These are phyloP conservation scores for Celastrina argiolus DNA, from an alignment of 2,888 invertebrate genomes.

Conservation along the genomic window DNA sequence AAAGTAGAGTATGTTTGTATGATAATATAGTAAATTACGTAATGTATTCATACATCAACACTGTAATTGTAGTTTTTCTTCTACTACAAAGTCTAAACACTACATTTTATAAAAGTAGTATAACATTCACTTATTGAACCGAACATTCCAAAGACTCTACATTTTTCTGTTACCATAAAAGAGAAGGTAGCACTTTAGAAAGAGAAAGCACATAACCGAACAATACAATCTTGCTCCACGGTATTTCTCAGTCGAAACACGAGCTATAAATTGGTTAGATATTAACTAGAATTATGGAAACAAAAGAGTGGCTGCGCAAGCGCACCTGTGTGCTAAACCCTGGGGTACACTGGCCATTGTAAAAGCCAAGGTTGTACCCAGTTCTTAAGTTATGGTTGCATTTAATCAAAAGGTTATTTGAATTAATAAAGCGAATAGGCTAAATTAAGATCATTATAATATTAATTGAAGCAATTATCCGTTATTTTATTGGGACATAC, in stretches of 20 bases:
- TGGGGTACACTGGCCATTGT: slow-evolving; percentile 15
- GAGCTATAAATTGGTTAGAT: slow-evolving; percentile 26
- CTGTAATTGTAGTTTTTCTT: not conserved
- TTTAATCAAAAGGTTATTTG: not conserved
- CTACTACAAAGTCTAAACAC: not conserved
- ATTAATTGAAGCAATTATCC: no score
- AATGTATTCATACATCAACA: not conserved
- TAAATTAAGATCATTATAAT: no score
- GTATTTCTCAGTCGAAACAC: slow-evolving; percentile 21
- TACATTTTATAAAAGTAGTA: no score
- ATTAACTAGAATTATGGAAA: slow-evolving; percentile 38
- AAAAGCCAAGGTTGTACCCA: slow-evolving; percentile 19
- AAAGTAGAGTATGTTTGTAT: not conserved
- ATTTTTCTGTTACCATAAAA: not conserved
- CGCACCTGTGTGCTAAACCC: slow-evolving; percentile 26
- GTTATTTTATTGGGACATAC: no score
- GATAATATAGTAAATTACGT: not conserved
- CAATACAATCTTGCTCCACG: slow-evolving; percentile 12
- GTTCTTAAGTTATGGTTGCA: slow-evolving; percentile 4
- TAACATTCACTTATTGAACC: no score
- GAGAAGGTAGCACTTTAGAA: slow-evolving; percentile 1
- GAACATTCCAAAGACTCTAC: not conserved
- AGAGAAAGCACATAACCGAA: not conserved
- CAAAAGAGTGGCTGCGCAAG: slow-evolving; percentile 36
- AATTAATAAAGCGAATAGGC: no score